Base-by-base conservation (phyloP, 2,113 vertebrate species). In the Hyaena hyaena region DNA sequence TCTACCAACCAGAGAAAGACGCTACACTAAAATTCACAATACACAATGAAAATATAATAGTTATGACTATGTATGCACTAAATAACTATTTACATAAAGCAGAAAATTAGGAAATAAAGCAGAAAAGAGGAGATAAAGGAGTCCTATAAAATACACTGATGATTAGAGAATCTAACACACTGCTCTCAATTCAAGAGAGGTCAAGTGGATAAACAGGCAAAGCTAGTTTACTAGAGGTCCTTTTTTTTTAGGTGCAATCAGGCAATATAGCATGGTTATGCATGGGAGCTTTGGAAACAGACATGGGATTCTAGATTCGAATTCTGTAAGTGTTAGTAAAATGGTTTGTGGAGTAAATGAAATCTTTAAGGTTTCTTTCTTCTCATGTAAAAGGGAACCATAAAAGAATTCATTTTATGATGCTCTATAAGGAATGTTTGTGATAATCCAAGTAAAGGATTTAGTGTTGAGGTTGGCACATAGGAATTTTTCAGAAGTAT, bases 241-340 rank as follows among this genome's bases (percentile, higher is more conserved):
- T 15, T 9, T 33, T 9, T 33, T 83, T 76, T 11, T 4, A 61
- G 14, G 39, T 1, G 5, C 43, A 79, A 33, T 7, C 4, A 17
- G 15, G 15, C 10, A 17, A 26, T 6, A 5, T 1, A 21, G 17
- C 5, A 3, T 31, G 69, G 9, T 24, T 86, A 35, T 26, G 0
- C 39, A 11, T 7, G 4, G 61, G 39, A 50, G 10, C 19, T 48
- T 7, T 53, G 31, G 50, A 68, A 23, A 61, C 14, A 17, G 26
- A 43, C 5, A 28, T 10, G 7, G 16, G 45, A 7, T 10, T 63
- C 55, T 8, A 39, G 17, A 58, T 31, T n/a, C 65, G 14, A 50
- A 61, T 74, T 45, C 26, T 76, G 33, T 9, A 15, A 43, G 5
- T 43, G 69, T 73, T 21, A 65, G 3, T 8, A 53, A 50, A 39